A percentile compares a stretch with the other conserved stretches of the same genome.
phyloP scores from a whole-genome alignment of 2,888 invertebrate genomes.

The Andricus quercusramuli region DNA sequence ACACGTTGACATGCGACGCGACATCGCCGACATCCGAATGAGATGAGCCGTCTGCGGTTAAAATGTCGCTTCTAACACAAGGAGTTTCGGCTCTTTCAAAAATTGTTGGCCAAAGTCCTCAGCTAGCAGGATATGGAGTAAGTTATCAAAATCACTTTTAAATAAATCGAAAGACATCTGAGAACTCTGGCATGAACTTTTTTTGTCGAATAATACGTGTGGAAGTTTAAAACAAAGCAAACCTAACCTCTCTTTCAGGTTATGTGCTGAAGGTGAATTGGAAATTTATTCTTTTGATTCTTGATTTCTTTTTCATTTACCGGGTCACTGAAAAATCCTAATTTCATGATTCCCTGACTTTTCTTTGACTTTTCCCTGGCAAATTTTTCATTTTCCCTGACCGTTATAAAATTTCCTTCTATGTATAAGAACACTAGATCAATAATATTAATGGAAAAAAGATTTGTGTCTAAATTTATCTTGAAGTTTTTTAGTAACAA shows the following conservation, averaged over 20 bases:
- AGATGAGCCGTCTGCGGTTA: not conserved
- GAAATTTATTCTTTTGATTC: not conserved
- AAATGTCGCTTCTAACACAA: not conserved
- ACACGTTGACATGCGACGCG: too few species aligned
- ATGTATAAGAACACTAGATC: too few species aligned
- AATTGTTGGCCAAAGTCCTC: not conserved
- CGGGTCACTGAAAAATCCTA: too few species aligned
- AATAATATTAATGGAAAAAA: too few species aligned
- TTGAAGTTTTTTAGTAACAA: too few species aligned
- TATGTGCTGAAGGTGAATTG: not conserved
- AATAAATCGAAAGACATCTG: not conserved
- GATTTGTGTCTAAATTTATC: too few species aligned
- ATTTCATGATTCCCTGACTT: too few species aligned
- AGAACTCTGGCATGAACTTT: not conserved
- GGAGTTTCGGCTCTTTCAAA: not conserved
- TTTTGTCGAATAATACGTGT: not conserved
- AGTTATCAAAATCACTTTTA: not conserved
- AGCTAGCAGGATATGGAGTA: constrained; percentile 10
- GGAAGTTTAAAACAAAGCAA: not conserved
- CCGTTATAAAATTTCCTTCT: too few species aligned
- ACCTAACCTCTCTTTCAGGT: not conserved
- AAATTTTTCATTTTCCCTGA: too few species aligned
- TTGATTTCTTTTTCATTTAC: not conserved
- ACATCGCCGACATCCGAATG: too few species aligned
- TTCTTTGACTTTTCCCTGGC: too few species aligned